These are phyloP conservation scores for Tenebrio molitor DNA, from an alignment of 1,140 invertebrate genomes.

Conservation along the genomic window DNA sequence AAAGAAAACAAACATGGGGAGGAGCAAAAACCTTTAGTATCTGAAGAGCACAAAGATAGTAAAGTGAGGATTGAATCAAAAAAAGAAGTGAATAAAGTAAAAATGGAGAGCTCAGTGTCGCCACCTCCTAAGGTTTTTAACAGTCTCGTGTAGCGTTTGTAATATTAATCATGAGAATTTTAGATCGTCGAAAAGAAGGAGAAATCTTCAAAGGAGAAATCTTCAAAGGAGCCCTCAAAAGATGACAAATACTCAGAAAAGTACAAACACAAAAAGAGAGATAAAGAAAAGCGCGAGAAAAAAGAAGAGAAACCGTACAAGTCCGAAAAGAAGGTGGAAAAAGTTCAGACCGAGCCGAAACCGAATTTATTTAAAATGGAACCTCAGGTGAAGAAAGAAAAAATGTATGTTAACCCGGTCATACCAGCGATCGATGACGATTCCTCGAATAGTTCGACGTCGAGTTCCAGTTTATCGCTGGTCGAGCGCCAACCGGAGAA, in stretches of 20 bases:
- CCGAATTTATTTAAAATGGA: slow-evolving; percentile 21
- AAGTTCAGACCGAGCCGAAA: background rate
- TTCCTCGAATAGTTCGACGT: slow-evolving; percentile 24
- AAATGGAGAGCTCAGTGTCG: background rate
- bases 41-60: slow-evolving; percentile 51
- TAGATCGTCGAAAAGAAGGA: slow-evolving; percentile 49
- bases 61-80: slow-evolving; percentile 44
- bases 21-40: slow-evolving; percentile 49
- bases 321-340: slow-evolving; percentile 46
- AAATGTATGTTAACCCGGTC: slow-evolving; percentile 21
- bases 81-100: slow-evolving; percentile 42
- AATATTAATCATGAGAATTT: no score
- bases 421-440: slow-evolving; percentile 14
- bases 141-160: no score
- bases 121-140: background rate
- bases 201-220: slow-evolving; percentile 40
- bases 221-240: slow-evolving; percentile 44
- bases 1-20: slow-evolving; percentile 61
- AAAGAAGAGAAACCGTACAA: slow-evolving; percentile 59
- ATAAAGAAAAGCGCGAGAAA: slow-evolving; percentile 60
- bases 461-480: slow-evolving; percentile 18
- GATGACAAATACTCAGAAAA: slow-evolving; percentile 47
- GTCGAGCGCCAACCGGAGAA: slow-evolving; percentile 16
- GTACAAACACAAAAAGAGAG: slow-evolving; percentile 59
- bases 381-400: slow-evolving; percentile 17